Conservation (phyloP, 1,140 invertebrate genomes). For the Triops longicaudatus region DNA sequence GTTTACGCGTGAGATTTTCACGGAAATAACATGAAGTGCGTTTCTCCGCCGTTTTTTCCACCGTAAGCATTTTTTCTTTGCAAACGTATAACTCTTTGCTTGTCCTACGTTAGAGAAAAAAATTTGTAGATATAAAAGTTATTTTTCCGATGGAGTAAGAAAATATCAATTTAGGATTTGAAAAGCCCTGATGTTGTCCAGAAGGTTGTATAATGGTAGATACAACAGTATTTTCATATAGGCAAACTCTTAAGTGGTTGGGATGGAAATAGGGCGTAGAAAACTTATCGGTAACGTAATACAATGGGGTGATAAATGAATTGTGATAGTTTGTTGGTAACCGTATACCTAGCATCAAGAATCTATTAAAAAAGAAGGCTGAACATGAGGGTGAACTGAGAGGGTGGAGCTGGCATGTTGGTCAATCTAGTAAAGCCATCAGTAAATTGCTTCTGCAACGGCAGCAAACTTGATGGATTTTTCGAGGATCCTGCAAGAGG, state of each 20-base stretch:
- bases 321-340: slow-evolving; percentile 1
- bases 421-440: not conserved
- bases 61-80: too few relatives aligned
- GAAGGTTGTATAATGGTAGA: not conserved
- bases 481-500: not conserved
- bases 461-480: slow-evolving; percentile 7
- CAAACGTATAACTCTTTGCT: too few relatives aligned
- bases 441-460: slow-evolving; percentile 8
- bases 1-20: too few relatives aligned
- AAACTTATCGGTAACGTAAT: not conserved
- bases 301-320: not conserved
- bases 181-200: too few relatives aligned
- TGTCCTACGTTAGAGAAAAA: too few relatives aligned
- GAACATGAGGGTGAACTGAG: not conserved
- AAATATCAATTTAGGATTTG: too few relatives aligned
- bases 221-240: not conserved
- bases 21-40: too few relatives aligned
- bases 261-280: slow-evolving; percentile 10
- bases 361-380: not conserved
- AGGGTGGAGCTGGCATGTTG: not conserved
- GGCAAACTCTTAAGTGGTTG: slow-evolving; percentile 5
- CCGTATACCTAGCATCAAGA: not conserved
- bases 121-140: too few relatives aligned
- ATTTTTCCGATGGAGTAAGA: too few relatives aligned
- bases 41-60: too few relatives aligned